Base-by-base conservation (phyloP, 2,113 vertebrate genomes). In the Thalassarche chlororhynchos region DNA sequence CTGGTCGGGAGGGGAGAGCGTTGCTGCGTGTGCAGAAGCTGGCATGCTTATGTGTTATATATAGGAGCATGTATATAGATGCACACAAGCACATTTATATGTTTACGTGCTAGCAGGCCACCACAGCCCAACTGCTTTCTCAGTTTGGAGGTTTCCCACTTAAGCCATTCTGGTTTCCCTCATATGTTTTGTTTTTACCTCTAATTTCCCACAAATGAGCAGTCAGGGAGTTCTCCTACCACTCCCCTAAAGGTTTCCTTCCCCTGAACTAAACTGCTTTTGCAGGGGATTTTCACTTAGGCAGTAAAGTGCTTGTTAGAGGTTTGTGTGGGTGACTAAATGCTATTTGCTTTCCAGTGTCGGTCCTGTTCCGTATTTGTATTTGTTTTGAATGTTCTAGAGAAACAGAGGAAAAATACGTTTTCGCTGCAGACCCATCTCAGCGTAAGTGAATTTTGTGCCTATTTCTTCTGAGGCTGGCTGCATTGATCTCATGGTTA, bases 151-250 rank as follows among this genome's bases (percentile, higher is more conserved):
- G 87, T 83, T 96, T 96, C 91, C 87, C 87, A 83, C 87, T 93
- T 58, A 83, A 96, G 83, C 75, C 66, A 58, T 87, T 93, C 46
- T 93, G 94, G 93, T 95, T 97, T 96, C 70, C 81, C 52, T 86
- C 7, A 3, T 65, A 19, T 46, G 65, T 93, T 94, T 93, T 82
- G 47, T 12, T 77, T 95, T 93, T 70, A 94, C 86, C 57, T 96
- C 71, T 94, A 17, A 91, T 96, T 96, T 90, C 78, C 87, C 93
- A 93, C 95, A 91, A 88, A 91, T 61, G 93, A 75, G 74, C 6
- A 9, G 31, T 84, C 70, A 69, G 89, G 61, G 95, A 94, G 57
- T 76, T 96, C 69, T 91, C 46, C 66, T 52, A 44, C 90, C 44
- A 8, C 84, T 81, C n/a, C 62, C 6, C 69, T 70, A 6, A 96